These are phyloP conservation scores for Paracanthobrama guichenoti DNA, from an alignment of 2,113 vertebrate genomes.

Conservation along the genomic window DNA sequence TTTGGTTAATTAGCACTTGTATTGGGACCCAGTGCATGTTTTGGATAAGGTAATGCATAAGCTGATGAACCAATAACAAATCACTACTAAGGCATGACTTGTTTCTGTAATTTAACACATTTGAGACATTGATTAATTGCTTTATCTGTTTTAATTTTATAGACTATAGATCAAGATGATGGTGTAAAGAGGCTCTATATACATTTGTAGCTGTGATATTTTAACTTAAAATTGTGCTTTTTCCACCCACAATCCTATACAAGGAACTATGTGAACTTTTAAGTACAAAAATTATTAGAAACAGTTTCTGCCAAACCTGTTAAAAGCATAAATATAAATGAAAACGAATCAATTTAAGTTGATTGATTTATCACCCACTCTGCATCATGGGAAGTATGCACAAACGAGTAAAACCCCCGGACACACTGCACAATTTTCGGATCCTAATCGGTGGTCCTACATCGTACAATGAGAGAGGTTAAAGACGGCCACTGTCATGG, in stretches of 20 bases:
- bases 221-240: neutral
- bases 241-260: neutral
- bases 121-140: neutral
- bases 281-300: neutral
- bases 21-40: neutral
- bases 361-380: neutral
- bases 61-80: conserved; percentile 14
- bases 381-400: too few species aligned
- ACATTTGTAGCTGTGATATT: neutral
- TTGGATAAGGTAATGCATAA: conserved; percentile 7
- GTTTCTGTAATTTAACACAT: neutral
- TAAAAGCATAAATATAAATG: neutral
- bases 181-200: neutral
- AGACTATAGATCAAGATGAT: neutral
- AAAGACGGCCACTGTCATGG: too few species aligned
- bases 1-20: conserved; percentile 11
- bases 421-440: too few species aligned
- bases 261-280: neutral
- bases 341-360: neutral
- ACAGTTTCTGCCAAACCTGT: neutral
- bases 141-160: neutral
- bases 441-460: too few species aligned
- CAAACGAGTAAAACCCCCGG: too few species aligned
- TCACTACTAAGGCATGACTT: neutral
- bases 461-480: too few species aligned